Evolutionary conservation across 1,140 invertebrate species (phyloP).

Genomic region (Sminthurides bifidus): DNA sequence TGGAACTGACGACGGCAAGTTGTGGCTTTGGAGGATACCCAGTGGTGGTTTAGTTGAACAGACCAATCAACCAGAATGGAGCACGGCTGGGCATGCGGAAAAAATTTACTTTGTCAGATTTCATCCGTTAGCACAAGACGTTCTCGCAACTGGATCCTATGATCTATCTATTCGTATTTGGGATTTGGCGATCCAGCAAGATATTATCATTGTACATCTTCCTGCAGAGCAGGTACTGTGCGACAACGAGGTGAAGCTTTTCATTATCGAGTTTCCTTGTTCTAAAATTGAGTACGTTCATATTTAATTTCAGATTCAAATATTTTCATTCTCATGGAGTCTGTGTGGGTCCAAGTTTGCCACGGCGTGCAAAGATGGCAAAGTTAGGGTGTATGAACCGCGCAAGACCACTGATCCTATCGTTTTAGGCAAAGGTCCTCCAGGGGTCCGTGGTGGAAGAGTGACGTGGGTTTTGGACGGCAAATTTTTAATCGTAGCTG

Average conservation of each 20-base stretch:
- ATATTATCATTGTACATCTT: constrained; percentile 47
- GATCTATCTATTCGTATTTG: constrained; percentile 80
- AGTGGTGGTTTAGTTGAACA: constrained; percentile 56
- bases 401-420: constrained; percentile 51
- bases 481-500: constrained; percentile 69
- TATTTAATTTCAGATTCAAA: constrained; percentile 39
- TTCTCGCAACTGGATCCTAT: constrained; percentile 73
- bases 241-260: neutral
- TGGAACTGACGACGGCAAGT: constrained; percentile 76
- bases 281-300: neutral
- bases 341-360: constrained; percentile 71
- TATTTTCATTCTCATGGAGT: constrained; percentile 84
- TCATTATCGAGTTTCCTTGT: too few species aligned
- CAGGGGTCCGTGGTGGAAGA: constrained; percentile 71
- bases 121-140: constrained; percentile 73
- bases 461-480: constrained; percentile 78
- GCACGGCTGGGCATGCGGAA: constrained; percentile 62
- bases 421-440: constrained; percentile 66
- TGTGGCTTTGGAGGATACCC: constrained; percentile 72
- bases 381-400: constrained; percentile 68
- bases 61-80: constrained; percentile 48
- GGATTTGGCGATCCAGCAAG: constrained; percentile 49
- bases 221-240: constrained; percentile 54
- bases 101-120: constrained; percentile 85
- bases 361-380: constrained; percentile 79